Evolutionary conservation across 2,797 vertebrate genomes (phyloP), one percentile per base, ranked within the genome.

Genomic region (Esox masquinongy): DNA sequence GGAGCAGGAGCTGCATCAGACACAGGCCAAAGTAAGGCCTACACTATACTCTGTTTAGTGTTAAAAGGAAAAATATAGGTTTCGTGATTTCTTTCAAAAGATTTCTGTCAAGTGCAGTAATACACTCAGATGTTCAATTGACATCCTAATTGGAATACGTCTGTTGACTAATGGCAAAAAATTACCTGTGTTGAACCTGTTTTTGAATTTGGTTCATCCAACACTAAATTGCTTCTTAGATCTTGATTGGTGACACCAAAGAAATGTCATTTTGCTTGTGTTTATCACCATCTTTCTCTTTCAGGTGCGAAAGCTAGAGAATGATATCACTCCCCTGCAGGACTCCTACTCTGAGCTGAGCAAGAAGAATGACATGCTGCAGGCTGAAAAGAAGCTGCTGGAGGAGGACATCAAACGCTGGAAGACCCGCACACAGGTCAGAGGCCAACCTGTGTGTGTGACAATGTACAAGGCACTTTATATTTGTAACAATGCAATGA

Each of bases 321-420:
- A 95, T 14, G 96, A 97, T 84, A 96, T 99, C 81, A 82, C 95
- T 17, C 98, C 98, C 3, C 91, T 99, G 34, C 97, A 99, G 83
- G 95, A 97, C 84, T 96, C 96, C 0, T 92, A 97, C 76, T 92
- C 96, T 19, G 93, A 95, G 75, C 93, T 99, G 63, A 97, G 96
- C 49, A 97, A 98, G 91, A 98, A 95, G 81, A 98, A 95, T 1
- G 95, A 96, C 11, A 96, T 96, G 91, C 86, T 99, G 53, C 97
- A 98, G 89, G 97, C 97, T 0, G 97, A 99, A 76, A 99, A 97
- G 80, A 97, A 96, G 77, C 87, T 99, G 1, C 84, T 99, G 74
- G 98, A 99, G 84, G 97, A 99, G n/a, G 98, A 99, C 82, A 89
- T 98, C 26, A 99, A 96, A 85, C 97, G 97, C 43, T 96, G 94